Evolutionary conservation across 2,888 invertebrate genomes (phyloP).

Genomic region (Catocala sponsa): DNA sequence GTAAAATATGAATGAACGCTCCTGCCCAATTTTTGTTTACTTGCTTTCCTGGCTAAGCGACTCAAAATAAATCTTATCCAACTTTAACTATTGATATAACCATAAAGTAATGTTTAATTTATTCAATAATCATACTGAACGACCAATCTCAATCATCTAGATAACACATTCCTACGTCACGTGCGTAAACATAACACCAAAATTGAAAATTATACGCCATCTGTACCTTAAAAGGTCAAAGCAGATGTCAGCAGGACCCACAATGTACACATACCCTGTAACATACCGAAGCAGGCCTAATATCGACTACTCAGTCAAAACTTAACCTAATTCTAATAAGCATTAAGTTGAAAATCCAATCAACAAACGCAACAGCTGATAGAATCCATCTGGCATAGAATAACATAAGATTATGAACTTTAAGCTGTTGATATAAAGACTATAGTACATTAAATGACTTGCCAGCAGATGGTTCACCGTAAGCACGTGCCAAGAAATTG

Average conservation of each 20-base stretch:
- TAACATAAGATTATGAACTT: slow-evolving; percentile 7
- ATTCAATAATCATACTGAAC: too few species aligned
- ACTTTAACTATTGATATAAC: too few species aligned
- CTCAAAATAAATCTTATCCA: too few species aligned
- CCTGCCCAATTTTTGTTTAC: too few species aligned
- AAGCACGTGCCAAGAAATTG: slow-evolving; percentile 49
- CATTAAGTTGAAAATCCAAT: slow-evolving; percentile 32
- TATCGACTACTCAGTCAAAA: slow-evolving; percentile 23
- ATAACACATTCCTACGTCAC: slow-evolving; percentile 9
- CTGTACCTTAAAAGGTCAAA: slow-evolving; percentile 48
- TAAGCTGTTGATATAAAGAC: rapidly evolving
- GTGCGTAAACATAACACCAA: slow-evolving; percentile 10
- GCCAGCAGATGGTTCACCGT: slow-evolving; percentile 35
- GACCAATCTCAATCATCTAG: too few species aligned
- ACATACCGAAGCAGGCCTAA: slow-evolving; percentile 28
- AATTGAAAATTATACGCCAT: slow-evolving; percentile 34
- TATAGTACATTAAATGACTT: slow-evolving; percentile 6
- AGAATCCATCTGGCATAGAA: slow-evolving; percentile 23
- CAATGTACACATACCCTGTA: slow-evolving; percentile 21
- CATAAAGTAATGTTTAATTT: too few species aligned
- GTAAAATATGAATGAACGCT: too few species aligned
- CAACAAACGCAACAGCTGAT: slow-evolving; percentile 39
- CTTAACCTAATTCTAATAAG: neutral
- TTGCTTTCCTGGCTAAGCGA: too few species aligned
- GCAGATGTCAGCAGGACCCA: slow-evolving; percentile 43